Evolutionary conservation across 2,888 invertebrate species (phyloP).

Genomic region (Nomada hirtipes): DNA sequence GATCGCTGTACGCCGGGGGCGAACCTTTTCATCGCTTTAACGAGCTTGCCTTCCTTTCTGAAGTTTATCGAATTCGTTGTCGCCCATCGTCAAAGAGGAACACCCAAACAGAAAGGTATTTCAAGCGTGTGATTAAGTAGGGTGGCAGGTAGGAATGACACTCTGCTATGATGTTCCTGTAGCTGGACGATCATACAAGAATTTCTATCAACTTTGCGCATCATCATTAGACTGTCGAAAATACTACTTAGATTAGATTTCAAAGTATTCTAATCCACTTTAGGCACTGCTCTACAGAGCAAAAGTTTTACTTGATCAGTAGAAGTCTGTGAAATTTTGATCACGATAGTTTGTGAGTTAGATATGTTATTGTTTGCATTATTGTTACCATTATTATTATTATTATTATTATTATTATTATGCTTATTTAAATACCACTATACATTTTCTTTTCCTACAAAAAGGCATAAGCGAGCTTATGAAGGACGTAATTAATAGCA

Average conservation of each 20-base stretch:
- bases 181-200: constrained; percentile 2
- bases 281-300: too few relatives aligned
- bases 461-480: too few relatives aligned
- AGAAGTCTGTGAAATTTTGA: too few relatives aligned
- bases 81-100: constrained; percentile 42
- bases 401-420: too few relatives aligned
- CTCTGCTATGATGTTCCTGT: neutral
- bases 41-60: constrained; percentile 47
- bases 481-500: too few relatives aligned
- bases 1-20: constrained; percentile 27
- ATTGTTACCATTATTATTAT: too few relatives aligned
- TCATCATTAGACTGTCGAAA: neutral
- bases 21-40: constrained; percentile 49
- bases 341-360: too few relatives aligned
- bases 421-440: too few relatives aligned
- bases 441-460: too few relatives aligned
- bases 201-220: constrained; percentile 26
- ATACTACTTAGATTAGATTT: neutral
- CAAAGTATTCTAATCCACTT: too few relatives aligned
- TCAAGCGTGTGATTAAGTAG: constrained; percentile 37
- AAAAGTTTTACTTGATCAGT: too few relatives aligned
- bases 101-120: constrained; percentile 34
- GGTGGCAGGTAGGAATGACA: neutral
- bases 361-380: too few relatives aligned
- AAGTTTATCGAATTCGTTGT: constrained; percentile 49